Percentiles rank a stretch among this genome's conserved stretches.
phyloP scores from a whole-genome alignment of 2,888 invertebrate genomes.

The Ichneumoninae sp. region DNA sequence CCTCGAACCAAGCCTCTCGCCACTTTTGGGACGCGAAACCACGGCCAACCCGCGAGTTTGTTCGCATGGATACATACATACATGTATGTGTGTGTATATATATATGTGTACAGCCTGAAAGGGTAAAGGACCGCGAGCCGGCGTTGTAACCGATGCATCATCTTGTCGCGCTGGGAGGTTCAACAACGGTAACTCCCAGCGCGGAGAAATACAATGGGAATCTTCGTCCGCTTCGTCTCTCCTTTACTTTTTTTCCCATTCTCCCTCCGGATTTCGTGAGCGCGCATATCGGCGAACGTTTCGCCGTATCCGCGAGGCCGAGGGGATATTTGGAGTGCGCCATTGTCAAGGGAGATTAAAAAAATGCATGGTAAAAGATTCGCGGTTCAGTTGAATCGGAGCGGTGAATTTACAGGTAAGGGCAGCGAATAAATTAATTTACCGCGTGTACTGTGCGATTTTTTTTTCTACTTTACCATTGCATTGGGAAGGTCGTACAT shows the following conservation, averaged over 20 bases:
- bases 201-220: conserved; percentile 63
- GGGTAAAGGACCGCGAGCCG: conserved; percentile 52
- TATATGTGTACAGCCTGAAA: background rate
- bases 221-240: conserved; percentile 31
- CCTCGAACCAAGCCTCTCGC: conserved; percentile 40
- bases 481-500: too few relatives aligned
- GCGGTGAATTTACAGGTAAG: background rate
- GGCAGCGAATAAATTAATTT: too few relatives aligned
- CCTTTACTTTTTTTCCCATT: background rate
- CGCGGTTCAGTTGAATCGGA: too few relatives aligned
- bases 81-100: background rate
- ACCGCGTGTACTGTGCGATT: too few relatives aligned
- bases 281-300: conserved; percentile 66
- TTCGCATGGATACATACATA: background rate
- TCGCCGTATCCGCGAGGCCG: conserved; percentile 47
- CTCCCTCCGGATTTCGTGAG: conserved; percentile 18
- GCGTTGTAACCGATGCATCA: conserved; percentile 78
- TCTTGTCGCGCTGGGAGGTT: conserved; percentile 83
- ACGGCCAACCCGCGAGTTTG: background rate
- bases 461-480: too few relatives aligned
- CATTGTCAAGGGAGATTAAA: conserved; percentile 42
- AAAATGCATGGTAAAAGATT: background rate
- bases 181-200: conserved; percentile 51
- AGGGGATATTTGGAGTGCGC: conserved; percentile 40
- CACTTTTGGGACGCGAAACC: conserved; percentile 50